Evolutionary conservation across 2,888 invertebrate genomes (phyloP), one percentile per base, ranked within the genome.

Genomic region (Neuroscelio doddi): DNA sequence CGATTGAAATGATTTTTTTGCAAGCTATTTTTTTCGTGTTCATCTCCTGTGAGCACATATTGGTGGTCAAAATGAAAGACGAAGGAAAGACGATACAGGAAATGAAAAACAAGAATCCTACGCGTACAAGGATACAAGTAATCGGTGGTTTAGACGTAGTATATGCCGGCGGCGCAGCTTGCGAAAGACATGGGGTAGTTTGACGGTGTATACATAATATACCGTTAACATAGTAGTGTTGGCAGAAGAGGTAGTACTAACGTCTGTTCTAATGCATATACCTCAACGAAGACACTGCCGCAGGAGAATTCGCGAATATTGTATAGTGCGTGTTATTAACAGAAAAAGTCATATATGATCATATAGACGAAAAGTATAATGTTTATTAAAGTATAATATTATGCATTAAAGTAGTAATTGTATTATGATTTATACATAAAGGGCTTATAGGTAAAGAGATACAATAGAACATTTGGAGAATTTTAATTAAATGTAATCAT

Each of bases 51-150:
- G 30, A 12, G 3, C 27, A 12, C 38, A 17, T 38, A 32, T 17
- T 9, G 38, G 56, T 55, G 50, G 46, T 45, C 45, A 45, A 50
- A 62, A 56, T 56, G 62, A 62, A 62, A 62, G 55, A 50, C 38
- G 30, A 17, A 51, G 51, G 41, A 55, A 62, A 62, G 50, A 38
- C 55, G 27, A 45, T 38, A 26, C 44, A 14, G 45, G 36, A 50
- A 50, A 62, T 38, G 56, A 38, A 44, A 46, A 61, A 56, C 32
- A 41, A 55, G 34, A 45, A 24, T 38, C 16, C 30, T 30, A 24
- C 29, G 49, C 26, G 53, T 44, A 49, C 45, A 55, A 42, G 52
- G 39, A 27, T 45, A 49, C 39, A 26, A 51, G 53, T 47, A 49
- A 62, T 62, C 49, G 55, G 42, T 32, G 50, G 44, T 52, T 45